These are phyloP conservation scores for Pteronotus mesoamericanus DNA, from an alignment of 2,797 vertebrate genomes.

Conservation along the genomic window DNA sequence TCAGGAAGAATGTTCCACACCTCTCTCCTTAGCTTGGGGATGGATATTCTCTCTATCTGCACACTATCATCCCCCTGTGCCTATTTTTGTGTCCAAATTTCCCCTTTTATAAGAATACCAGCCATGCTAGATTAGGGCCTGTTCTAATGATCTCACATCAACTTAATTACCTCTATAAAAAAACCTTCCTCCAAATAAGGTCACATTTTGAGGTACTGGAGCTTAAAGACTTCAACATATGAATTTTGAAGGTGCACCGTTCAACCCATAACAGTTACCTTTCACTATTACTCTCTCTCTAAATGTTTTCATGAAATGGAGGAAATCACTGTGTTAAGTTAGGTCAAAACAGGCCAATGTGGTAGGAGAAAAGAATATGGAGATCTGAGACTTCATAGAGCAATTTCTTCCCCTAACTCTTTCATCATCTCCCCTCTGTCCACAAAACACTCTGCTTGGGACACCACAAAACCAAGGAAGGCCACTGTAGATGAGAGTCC, in stretches of 20 bases:
- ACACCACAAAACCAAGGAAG: constrained; percentile 59
- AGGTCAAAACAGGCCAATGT: not conserved
- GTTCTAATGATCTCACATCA: not conserved
- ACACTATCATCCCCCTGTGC: not conserved
- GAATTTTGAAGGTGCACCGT: not conserved
- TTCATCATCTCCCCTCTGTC: constrained; percentile 4
- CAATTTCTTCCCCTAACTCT: not conserved
- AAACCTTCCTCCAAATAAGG: not conserved
- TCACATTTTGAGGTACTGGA: not conserved
- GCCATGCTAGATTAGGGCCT: not conserved
- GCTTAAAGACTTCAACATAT: not conserved
- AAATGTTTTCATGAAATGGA: not conserved
- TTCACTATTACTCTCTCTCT: not conserved
- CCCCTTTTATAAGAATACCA: not conserved
- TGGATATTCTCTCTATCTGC: not conserved
- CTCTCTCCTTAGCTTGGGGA: not conserved
- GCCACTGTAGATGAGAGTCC: not conserved
- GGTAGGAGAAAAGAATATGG: not conserved
- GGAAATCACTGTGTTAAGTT: not conserved
- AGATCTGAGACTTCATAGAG: not conserved
- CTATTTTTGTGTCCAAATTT: not conserved
- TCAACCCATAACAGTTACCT: not conserved
- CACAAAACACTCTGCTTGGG: constrained; percentile 31
- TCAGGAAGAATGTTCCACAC: not conserved
- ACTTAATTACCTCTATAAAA: not conserved